phyloP scores from a whole-genome alignment of 92 coral and sea anemone genomes.

The Diadumene lineata region DNA sequence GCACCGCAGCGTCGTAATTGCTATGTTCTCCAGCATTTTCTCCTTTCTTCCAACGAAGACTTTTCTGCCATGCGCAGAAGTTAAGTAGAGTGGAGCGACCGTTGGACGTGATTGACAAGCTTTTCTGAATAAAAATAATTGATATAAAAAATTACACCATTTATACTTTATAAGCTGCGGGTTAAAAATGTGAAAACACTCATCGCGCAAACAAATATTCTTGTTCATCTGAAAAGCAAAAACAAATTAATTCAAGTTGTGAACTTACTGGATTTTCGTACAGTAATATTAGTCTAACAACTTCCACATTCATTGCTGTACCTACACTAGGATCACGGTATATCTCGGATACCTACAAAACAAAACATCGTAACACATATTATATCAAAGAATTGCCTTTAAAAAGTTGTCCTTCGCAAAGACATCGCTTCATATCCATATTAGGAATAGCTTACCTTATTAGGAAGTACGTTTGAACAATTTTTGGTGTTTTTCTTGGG shows the following conservation, averaged over 20 bases:
- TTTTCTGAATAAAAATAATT: slow-evolving; percentile 46
- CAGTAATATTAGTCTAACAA: slow-evolving; percentile 68
- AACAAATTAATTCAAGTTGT: background rate
- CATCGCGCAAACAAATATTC: too few species aligned
- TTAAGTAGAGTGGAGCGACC: slow-evolving; percentile 84
- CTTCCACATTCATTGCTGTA: slow-evolving; percentile 71
- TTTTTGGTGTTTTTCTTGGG: too few species aligned
- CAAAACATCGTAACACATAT: too few species aligned
- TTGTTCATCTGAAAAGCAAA: too few species aligned
- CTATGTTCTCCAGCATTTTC: slow-evolving; percentile 49
- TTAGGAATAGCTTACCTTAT: too few species aligned
- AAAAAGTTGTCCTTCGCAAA: too few species aligned
- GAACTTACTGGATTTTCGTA: slow-evolving; percentile 70
- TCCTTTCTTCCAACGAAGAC: slow-evolving; percentile 57
- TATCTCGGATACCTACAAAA: slow-evolving; percentile 67
- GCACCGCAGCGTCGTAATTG: slow-evolving; percentile 81
- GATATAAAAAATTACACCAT: too few species aligned
- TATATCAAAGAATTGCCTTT: too few species aligned
- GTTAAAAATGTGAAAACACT: too few species aligned
- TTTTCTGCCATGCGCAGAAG: slow-evolving; percentile 93
- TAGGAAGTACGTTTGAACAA: too few species aligned
- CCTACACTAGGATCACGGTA: slow-evolving; percentile 84
- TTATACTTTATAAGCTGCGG: too few species aligned
- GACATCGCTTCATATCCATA: too few species aligned
- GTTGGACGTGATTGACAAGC: slow-evolving; percentile 65